Conservation (phyloP, 1,140 invertebrate genomes). For the Ips typographus region DNA sequence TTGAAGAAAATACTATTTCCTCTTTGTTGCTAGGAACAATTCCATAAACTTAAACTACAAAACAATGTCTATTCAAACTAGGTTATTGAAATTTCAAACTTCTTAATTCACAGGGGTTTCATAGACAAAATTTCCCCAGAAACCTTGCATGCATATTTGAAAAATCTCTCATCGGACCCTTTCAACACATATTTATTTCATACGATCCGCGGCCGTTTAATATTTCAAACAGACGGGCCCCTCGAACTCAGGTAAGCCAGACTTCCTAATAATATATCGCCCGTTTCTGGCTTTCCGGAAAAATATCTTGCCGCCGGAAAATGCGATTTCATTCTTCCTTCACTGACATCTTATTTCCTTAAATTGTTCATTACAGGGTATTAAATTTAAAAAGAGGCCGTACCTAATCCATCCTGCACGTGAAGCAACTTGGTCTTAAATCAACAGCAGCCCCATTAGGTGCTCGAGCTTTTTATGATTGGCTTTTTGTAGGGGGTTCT, state of each 20-base stretch:
- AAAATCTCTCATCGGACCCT: conserved; percentile 1
- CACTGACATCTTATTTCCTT: neutral
- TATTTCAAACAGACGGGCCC: neutral
- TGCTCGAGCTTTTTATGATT: neutral
- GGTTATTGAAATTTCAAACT: too few species aligned
- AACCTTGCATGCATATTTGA: neutral
- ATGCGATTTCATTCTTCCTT: neutral
- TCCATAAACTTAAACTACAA: too few species aligned
- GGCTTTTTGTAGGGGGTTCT: neutral
- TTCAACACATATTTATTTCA: conserved; percentile 2
- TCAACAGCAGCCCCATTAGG: neutral
- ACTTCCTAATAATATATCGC: too few species aligned
- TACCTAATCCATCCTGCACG: neutral
- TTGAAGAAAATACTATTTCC: too few species aligned
- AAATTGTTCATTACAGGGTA: neutral
- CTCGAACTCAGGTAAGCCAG: neutral
- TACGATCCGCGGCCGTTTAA: neutral
- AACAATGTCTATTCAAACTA: too few species aligned
- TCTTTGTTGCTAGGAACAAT: too few species aligned
- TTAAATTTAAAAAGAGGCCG: neutral
- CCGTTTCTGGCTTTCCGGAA: neutral
- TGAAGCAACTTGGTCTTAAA: neutral
- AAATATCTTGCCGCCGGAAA: neutral
- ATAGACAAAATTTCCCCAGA: neutral
- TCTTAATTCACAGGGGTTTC: too few species aligned